These are phyloP conservation scores for Campylomormyrus numenius DNA, from an alignment of 2,113 vertebrate genomes.

Conservation along the genomic window DNA sequence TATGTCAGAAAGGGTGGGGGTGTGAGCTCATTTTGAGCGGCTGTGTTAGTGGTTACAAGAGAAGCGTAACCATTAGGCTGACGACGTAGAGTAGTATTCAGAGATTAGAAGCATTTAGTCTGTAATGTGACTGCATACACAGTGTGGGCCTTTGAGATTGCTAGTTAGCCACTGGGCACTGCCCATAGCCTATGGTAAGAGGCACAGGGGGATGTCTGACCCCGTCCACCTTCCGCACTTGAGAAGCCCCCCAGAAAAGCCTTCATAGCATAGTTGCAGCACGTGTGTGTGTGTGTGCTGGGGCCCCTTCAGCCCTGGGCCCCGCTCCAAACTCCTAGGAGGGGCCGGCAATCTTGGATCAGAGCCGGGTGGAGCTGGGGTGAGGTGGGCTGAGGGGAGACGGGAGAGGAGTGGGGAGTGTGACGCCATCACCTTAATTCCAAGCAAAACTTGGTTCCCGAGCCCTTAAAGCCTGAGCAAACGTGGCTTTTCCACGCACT, in stretches of 20 bases:
- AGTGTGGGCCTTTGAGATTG: background rate
- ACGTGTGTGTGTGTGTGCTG: background rate
- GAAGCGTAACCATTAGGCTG: background rate
- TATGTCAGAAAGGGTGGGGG: background rate
- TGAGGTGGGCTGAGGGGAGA: background rate
- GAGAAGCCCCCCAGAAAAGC: background rate
- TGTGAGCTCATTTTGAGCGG: background rate
- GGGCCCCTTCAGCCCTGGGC: constrained; percentile 4
- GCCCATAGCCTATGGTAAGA: background rate
- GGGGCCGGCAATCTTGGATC: constrained; percentile 32
- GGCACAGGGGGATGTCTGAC: background rate
- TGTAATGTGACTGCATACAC: background rate
- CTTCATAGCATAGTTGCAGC: background rate
- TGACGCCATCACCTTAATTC: constrained; percentile 20
- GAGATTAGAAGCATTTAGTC: background rate
- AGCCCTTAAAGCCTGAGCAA: constrained; percentile 35
- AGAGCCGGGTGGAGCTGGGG: background rate
- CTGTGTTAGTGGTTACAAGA: background rate
- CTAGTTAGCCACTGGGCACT: background rate
- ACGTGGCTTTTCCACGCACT: constrained; percentile 31
- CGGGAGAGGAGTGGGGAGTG: background rate
- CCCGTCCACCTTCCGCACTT: background rate
- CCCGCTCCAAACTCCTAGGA: constrained; percentile 46
- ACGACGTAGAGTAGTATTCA: background rate
- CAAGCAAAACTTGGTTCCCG: constrained; percentile 38